Evolutionary conservation across 1,140 invertebrate genomes (phyloP).

Genomic region (Apis laboriosa): DNA sequence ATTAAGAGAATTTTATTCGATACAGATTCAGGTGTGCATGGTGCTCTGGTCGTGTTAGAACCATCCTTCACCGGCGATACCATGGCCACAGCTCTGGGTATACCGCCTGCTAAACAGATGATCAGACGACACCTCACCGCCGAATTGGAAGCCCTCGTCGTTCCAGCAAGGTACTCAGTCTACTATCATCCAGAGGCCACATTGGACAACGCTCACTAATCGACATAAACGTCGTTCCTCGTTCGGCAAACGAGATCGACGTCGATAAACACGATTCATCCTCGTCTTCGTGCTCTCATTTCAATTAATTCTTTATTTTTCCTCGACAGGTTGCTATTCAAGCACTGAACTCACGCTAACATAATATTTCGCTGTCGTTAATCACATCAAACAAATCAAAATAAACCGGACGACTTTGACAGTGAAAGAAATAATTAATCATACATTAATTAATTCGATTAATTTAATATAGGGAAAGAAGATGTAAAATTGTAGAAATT

Average conservation of each 20-base stretch:
- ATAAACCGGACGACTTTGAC: not conserved
- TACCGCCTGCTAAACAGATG: conserved; percentile 96
- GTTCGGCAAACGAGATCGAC: conserved; percentile 44
- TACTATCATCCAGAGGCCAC: conserved; percentile 79
- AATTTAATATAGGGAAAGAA: not conserved
- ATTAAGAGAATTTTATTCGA: not conserved
- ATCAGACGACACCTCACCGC: conserved; percentile 94
- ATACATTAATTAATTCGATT: no score
- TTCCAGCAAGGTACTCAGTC: conserved; percentile 91
- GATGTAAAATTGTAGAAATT: not conserved
- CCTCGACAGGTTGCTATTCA: conserved; percentile 7
- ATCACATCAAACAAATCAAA: not conserved
- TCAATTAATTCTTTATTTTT: not conserved
- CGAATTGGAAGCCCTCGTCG: conserved; percentile 93
- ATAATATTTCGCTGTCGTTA: not conserved
- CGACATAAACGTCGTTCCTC: conserved; percentile 58
- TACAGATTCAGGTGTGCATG: conserved; percentile 95
- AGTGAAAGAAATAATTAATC: not conserved
- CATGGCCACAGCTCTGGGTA: conserved; percentile 95
- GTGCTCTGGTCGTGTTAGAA: conserved; percentile 94
- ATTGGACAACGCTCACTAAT: conserved; percentile 78
- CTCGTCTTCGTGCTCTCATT: conserved; percentile 36
- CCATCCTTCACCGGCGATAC: conserved; percentile 96
- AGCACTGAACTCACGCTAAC: not conserved
- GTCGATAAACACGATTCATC: conserved; percentile 38